Conservation (phyloP, 2,888 invertebrate genomes). For the Thymelicus lineola region DNA sequence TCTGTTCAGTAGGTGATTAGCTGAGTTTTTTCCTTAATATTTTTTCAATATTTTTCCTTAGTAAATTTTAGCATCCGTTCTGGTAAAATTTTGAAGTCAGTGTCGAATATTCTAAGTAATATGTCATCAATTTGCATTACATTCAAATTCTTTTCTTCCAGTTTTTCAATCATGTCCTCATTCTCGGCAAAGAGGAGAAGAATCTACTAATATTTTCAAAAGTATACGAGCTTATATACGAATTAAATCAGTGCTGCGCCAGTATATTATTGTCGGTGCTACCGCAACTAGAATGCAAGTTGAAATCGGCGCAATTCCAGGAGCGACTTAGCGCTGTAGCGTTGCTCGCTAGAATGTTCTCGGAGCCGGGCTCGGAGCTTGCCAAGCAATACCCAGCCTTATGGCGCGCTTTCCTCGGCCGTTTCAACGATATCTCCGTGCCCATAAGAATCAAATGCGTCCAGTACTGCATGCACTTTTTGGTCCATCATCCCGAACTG, state of each 20-base stretch:
- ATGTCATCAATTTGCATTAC: background rate
- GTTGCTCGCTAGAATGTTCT: conserved; percentile 97
- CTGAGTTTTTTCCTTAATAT: too few species aligned
- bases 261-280: conserved; percentile 93
- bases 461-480: conserved; percentile 98
- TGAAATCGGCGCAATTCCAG: conserved; percentile 95
- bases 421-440: conserved; percentile 97
- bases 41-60: too few species aligned
- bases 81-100: too few species aligned
- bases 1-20: too few species aligned
- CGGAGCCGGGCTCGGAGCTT: conserved; percentile 95
- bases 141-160: conserved; percentile 66
- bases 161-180: conserved; percentile 98
- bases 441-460: conserved; percentile 97
- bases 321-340: conserved; percentile 95
- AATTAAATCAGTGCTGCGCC: conserved; percentile 96
- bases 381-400: conserved; percentile 94
- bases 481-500: conserved; percentile 96
- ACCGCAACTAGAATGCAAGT: conserved; percentile 97
- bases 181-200: conserved; percentile 96
- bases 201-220: conserved; percentile 91
- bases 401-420: conserved; percentile 96
- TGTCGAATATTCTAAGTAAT: too few species aligned
- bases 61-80: too few species aligned
- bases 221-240: conserved; percentile 98